Evolutionary conservation across 2,113 vertebrate genomes (phyloP), one percentile per base, ranked within the genome.

Genomic region (Sphyrna mokarran): DNA sequence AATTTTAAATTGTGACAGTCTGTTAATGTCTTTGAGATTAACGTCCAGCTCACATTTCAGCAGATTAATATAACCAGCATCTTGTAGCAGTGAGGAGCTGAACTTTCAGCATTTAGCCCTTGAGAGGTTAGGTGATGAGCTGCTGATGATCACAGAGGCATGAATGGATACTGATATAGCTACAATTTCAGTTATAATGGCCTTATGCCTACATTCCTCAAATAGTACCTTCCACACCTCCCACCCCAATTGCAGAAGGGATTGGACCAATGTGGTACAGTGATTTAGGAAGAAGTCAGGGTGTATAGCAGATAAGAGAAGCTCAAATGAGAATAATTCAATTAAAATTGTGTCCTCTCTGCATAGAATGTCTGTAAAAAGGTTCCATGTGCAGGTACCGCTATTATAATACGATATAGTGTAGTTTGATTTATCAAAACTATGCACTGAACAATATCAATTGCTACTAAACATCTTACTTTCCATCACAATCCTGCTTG

Each of bases 1-100:
- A 43, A 68, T 70, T 70, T 94, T 37, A 94, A 43, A 94, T 43
- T n/a, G 48, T 26, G 14, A 40, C 68, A 70, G 37, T 70, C 22
- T 70, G 93, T 94, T 70, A 70, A 43, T 94, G n/a, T 43, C 43
- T 26, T 23, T 94, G 66, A 94, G 66, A 94, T 70, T 68, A 68
- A 70, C 23, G 70, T 4, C 66, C 26, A 10, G 37, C 93, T 26
- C 93, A 40, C 9, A 70, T 70, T 94, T 94, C 93, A 94, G n/a
- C 58, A 70, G 93, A 94, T 43, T 70, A 43, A 48, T 70, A 94
- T 43, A 94, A 70, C 66, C 14, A 40, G 93, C 40, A 43, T 48
- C 37, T 37, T 26, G 20, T 4, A 70, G 23, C 37, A 43, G 68
- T 16, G 20, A 94, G 14, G 23, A 63, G 33, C 14, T 94, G 18